Evolutionary conservation across 2,113 vertebrate genomes (phyloP), one percentile per base, ranked within the genome.

Genomic region (Perccottus glenii): DNA sequence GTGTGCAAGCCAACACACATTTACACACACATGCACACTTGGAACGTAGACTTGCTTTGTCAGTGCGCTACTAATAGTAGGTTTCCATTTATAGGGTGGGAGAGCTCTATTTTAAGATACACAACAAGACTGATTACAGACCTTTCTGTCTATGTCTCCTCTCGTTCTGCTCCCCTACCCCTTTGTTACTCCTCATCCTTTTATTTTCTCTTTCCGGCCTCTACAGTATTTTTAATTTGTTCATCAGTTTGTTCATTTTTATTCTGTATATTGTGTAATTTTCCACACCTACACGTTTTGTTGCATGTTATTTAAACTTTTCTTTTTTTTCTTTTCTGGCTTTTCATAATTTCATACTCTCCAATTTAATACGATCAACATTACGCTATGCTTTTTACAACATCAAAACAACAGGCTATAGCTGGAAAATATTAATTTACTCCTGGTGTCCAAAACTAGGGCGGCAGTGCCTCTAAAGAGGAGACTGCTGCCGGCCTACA

Each of bases 101-200:
- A 57, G 82, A 75, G 59, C 83, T 91, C 92, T 94, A 93, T 93
- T 91, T 92, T 93, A 92, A 89, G 92, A 92, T 90, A 88, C 90
- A 92, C 87, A 92, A 93, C 90, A 92, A 90, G 90, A 88, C 88
- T 90, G 91, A 94, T 90, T 93, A 88, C 85, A 92, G 90, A 82
- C 89, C 78, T 81, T 70, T 82, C 49, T 75, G 50, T 79, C 67
- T 73, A 71, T 79, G 77, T 70, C 82, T 73, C 61, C 68, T 71
- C 60, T 72, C 52, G 47, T 19, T 80, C 45, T 66, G 63, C 49
- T 73, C 79, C 85, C 87, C 78, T 81, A 77, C 61, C 74, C 69
- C 83, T 77, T 81, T 45, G 45, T 73, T 43, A 56, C 60, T 66
- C 60, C 51, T 73, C 45, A 11, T 66, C 69, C 49, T 75, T 70